phyloP scores from a whole-genome alignment of 1,140 invertebrate genomes.

The Ooceraea biroi region DNA sequence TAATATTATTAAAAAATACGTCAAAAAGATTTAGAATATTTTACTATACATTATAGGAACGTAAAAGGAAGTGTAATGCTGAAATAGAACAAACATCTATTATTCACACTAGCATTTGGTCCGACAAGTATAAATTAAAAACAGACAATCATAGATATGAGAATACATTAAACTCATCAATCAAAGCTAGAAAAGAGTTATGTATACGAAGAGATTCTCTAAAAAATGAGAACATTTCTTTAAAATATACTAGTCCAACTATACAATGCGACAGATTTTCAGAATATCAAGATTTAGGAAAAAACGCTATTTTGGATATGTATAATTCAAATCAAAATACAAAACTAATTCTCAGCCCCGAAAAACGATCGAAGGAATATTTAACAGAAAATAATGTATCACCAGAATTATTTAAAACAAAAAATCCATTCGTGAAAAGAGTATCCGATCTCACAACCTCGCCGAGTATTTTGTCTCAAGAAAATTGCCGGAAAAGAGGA shows the following conservation, averaged over 20 bases:
- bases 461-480: conserved; percentile 66
- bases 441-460: conserved; percentile 55
- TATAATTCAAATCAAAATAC: conserved; percentile 62
- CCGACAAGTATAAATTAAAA: conserved; percentile 72
- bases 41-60: conserved; percentile 27
- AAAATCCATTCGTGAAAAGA: conserved; percentile 74
- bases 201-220: conserved; percentile 36
- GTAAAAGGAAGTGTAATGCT: conserved; percentile 20
- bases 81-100: background rate
- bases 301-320: conserved; percentile 58
- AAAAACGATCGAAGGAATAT: conserved; percentile 27
- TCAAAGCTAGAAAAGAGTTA: background rate
- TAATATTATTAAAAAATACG: conserved; percentile 21
- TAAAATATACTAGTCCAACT: conserved; percentile 69
- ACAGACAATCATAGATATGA: background rate
- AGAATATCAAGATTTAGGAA: conserved; percentile 56
- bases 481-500: conserved; percentile 55
- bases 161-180: conserved; percentile 7
- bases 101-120: conserved; percentile 83
- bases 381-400: conserved; percentile 43
- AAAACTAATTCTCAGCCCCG: conserved; percentile 31
- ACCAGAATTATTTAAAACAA: conserved; percentile 61
- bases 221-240: conserved; percentile 48
- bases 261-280: conserved; percentile 50
- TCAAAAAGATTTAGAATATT: no score